Base-by-base conservation (phyloP, 2,113 vertebrate species). In the Leptobrachium ailaonicum region DNA sequence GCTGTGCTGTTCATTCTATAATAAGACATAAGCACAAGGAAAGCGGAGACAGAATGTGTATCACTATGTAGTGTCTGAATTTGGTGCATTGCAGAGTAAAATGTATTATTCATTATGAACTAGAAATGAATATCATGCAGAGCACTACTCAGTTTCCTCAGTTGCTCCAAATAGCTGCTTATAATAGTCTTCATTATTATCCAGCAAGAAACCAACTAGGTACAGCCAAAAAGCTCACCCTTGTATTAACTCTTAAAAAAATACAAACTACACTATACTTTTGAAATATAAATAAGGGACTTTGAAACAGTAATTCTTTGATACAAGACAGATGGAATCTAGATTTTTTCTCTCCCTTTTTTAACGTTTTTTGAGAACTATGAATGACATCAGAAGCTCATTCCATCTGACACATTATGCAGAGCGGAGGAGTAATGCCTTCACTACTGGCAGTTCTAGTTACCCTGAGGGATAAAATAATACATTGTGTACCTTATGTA, bases 91-190 rank as follows among this genome's bases (percentile, higher is more conserved):
- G 73, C 73, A 75, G 73, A 75, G 43, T 50, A 4, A 64, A 53
- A 75, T 66, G 73, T 53, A 75, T 75, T 75, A 75, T 75, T 75
- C 44, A 75, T 75, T 41, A 71, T 7, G 42, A 44, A 69, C 41
- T 11, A 43, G 41, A 41, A 12, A 14, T 71, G 2, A 5, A 43
- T 43, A 42, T 44, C 41, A 69, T 2, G 41, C 9, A 60, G 41
- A 44, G 12, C 42, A 11, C 56, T 60, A 3, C 56, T 14, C 41
- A 69, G 41, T 69, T 9, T 40, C 20, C 63, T 41, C 40, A 41
- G 10, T 32, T 66, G 40, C 63, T 40, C 10, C 2, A 40, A 66
- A 66, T 66, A 32, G 20, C 20, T 32, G 20, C 20, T 32, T 32
- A 32, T 32, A 32, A 32, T 32, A 32, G 20, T 32, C 20, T 32